Evolutionary conservation across 2,113 vertebrate genomes (phyloP).

Genomic region (Cheilinus undulatus): DNA sequence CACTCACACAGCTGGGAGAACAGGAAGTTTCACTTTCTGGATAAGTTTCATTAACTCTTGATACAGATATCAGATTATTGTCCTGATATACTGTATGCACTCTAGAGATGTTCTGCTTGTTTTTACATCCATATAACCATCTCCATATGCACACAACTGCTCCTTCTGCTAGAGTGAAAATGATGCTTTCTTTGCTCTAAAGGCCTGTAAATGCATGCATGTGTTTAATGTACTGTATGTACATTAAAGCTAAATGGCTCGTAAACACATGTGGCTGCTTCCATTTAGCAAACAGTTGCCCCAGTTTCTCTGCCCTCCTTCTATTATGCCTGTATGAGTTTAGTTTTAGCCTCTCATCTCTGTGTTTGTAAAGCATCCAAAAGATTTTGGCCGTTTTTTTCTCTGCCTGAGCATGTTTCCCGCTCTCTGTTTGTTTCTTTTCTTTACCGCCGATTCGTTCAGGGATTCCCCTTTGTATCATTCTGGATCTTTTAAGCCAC

Average conservation of each 20-base stretch:
- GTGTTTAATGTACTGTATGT: slow-evolving; percentile 18
- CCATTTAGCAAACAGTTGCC: neutral
- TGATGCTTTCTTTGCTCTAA: slow-evolving; percentile 26
- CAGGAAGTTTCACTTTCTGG: too few relatives aligned
- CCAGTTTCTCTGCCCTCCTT: neutral
- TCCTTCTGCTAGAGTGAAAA: slow-evolving; percentile 28
- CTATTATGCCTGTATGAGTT: neutral
- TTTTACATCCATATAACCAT: neutral
- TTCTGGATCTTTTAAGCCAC: slow-evolving; percentile 32
- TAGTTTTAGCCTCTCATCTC: neutral
- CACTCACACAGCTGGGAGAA: too few relatives aligned
- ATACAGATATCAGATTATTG: too few relatives aligned
- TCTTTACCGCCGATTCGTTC: neutral
- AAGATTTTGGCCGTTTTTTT: slow-evolving; percentile 9
- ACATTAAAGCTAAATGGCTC: slow-evolving; percentile 4
- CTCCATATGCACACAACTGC: neutral
- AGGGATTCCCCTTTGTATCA: slow-evolving; percentile 10
- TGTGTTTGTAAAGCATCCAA: neutral
- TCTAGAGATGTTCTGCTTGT: slow-evolving; percentile 4
- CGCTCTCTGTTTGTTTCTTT: neutral
- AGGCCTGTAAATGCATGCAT: neutral
- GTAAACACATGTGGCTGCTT: neutral
- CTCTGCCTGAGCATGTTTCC: slow-evolving; percentile 8
- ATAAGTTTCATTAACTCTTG: too few relatives aligned
- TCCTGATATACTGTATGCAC: too few relatives aligned